phyloP scores from a whole-genome alignment of 2,888 invertebrate species.

The Tyria jacobaeae region DNA sequence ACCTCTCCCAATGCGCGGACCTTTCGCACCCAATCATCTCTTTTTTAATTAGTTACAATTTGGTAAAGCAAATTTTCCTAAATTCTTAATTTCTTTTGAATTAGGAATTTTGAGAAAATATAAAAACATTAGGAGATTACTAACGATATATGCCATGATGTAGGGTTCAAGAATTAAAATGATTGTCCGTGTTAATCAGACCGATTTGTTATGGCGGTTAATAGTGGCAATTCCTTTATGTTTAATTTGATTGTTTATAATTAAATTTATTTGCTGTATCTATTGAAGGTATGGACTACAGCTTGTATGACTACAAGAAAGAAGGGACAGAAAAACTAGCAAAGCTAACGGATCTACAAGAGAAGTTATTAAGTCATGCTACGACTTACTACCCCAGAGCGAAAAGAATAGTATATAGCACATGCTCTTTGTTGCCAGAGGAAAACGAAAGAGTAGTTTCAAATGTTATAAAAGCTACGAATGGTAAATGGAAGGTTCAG shows the following conservation, averaged over 20 bases:
- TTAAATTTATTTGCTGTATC: not conserved
- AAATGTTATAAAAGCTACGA: constrained; percentile 87
- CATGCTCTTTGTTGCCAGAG: constrained; percentile 95
- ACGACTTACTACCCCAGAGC: constrained; percentile 93
- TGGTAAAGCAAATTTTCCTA: too few species aligned
- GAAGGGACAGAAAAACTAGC: constrained; percentile 83
- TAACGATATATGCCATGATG: too few species aligned
- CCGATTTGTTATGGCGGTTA: not conserved
- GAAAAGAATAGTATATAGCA: constrained; percentile 97
- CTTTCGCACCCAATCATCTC: too few species aligned
- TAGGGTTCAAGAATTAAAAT: not conserved
- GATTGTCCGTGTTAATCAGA: not conserved
- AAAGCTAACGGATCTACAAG: constrained; percentile 92
- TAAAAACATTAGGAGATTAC: too few species aligned
- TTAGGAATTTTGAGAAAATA: too few species aligned
- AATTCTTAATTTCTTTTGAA: too few species aligned
- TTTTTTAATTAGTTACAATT: too few species aligned
- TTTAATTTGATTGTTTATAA: not conserved
- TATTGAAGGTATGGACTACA: constrained; percentile 74
- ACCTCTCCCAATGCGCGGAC: too few species aligned
- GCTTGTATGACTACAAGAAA: constrained; percentile 73
- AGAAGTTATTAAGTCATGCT: constrained; percentile 94
- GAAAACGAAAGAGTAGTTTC: constrained; percentile 97
- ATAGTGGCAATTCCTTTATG: not conserved
- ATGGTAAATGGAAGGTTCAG: constrained; percentile 87